These are phyloP conservation scores for Acanthopagrus latus DNA, from an alignment of 2,797 vertebrate genomes.

Conservation along the genomic window DNA sequence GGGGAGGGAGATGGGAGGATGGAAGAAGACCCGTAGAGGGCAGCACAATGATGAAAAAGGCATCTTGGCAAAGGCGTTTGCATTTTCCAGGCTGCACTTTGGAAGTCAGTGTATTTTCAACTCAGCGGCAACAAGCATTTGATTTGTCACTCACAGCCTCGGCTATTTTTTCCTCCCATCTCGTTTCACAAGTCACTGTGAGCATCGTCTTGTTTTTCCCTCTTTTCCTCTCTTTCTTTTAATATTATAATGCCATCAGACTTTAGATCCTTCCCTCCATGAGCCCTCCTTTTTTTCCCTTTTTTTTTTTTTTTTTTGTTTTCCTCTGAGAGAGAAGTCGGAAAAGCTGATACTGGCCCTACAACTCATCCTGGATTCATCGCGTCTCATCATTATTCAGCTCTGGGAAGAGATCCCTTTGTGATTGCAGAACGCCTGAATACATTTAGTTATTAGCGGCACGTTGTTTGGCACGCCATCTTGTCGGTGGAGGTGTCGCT, in stretches of 20 bases:
- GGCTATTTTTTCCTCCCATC: constrained; percentile 8
- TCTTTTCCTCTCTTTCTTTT: background rate
- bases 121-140: constrained; percentile 53
- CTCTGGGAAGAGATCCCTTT: constrained; percentile 18
- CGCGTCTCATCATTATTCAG: constrained; percentile 38
- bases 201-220: constrained; percentile 14
- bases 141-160: constrained; percentile 64
- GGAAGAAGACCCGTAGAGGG: constrained; percentile 84
- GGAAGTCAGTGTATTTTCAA: constrained; percentile 41
- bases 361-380: constrained; percentile 40
- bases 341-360: constrained; percentile 8
- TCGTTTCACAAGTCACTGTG: constrained; percentile 44
- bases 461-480: constrained; percentile 8
- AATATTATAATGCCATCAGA: constrained; percentile 10
- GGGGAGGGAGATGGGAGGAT: constrained; percentile 31
- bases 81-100: constrained; percentile 48
- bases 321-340: constrained; percentile 13
- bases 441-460: constrained; percentile 31
- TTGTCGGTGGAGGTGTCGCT: background rate
- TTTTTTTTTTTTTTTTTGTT: constrained; percentile 30
- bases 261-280: background rate
- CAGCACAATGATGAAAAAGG: constrained; percentile 83
- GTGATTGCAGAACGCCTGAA: constrained; percentile 22
- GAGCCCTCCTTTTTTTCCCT: no score
- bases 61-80: constrained; percentile 46